A percentile compares a stretch with the other conserved stretches of the same genome.
Evolutionary conservation across 2,113 vertebrate genomes (phyloP).

Genomic region (Peucedramus taeniatus): DNA sequence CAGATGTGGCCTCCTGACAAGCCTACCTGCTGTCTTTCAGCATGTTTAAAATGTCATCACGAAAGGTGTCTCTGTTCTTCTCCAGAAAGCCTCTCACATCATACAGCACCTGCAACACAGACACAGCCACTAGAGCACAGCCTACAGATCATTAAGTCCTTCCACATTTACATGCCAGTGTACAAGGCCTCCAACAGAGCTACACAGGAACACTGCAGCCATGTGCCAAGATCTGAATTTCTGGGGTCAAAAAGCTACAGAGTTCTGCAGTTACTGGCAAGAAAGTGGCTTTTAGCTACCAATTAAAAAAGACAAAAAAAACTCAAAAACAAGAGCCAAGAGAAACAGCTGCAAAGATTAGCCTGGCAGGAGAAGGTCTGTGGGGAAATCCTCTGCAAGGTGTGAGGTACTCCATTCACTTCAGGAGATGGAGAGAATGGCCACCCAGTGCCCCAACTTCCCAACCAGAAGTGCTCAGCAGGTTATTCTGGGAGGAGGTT

Average conservation of each 20-base stretch:
- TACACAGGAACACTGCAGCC: not conserved
- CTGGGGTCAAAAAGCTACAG: not conserved
- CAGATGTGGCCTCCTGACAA: not conserved
- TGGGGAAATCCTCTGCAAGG: not conserved
- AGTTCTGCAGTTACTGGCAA: not conserved
- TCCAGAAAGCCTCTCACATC: slow-evolving; percentile 86
- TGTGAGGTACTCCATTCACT: not conserved
- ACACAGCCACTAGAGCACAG: not conserved
- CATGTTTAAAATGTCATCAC: slow-evolving; percentile 90
- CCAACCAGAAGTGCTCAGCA: not conserved
- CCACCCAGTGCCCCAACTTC: not conserved
- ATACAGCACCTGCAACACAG: slow-evolving; percentile 79
- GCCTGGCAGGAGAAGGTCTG: not conserved
- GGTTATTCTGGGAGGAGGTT: not conserved
- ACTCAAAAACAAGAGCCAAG: not conserved
- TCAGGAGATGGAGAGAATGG: not conserved
- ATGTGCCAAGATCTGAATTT: not conserved
- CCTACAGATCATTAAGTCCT: not conserved
- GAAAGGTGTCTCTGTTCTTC: slow-evolving; percentile 93
- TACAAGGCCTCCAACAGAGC: not conserved
- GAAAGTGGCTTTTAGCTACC: not conserved
- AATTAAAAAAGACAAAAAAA: not conserved
- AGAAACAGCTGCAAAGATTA: not conserved
- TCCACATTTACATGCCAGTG: not conserved
- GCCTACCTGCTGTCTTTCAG: slow-evolving; percentile 88